phyloP scores from a whole-genome alignment of 2,797 vertebrate genomes.

The Melanogrammus aeglefinus region DNA sequence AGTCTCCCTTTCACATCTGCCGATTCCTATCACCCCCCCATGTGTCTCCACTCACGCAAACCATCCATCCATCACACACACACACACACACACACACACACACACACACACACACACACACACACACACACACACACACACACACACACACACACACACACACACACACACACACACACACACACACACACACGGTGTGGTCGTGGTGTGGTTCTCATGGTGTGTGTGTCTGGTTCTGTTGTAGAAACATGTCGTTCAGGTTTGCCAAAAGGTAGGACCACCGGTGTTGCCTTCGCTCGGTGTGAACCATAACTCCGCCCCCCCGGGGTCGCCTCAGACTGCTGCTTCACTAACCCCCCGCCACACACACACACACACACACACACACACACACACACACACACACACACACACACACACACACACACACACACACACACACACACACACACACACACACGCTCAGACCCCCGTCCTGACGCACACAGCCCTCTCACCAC shows the following conservation, averaged over 20 bases:
- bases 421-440: constrained; percentile 29
- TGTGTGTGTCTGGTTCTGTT: constrained; percentile 87
- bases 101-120: too few species aligned
- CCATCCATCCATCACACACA: constrained; percentile 29
- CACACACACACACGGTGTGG: constrained; percentile 27
- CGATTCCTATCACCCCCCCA: constrained; percentile 74
- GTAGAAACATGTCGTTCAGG: constrained; percentile 99
- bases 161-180: constrained; percentile 16
- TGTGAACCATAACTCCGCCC: constrained; percentile 28
- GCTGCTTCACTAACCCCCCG: constrained; percentile 5
- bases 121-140: background rate
- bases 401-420: constrained; percentile 41
- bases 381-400: constrained; percentile 12
- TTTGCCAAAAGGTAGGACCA: constrained; percentile 99
- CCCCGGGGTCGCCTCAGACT: constrained; percentile 29
- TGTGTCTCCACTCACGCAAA: constrained; percentile 75
- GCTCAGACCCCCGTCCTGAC: constrained; percentile 10
- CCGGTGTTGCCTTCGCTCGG: constrained; percentile 64
- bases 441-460: constrained; percentile 32
- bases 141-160: constrained; percentile 19
- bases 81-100: background rate
- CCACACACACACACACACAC: constrained; percentile 31
- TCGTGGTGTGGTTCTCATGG: constrained; percentile 59
- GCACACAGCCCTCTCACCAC: too few species aligned
- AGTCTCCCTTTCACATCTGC: constrained; percentile 30